Conservation (phyloP, 1,140 invertebrate genomes). For the Antheraea pernyi region DNA sequence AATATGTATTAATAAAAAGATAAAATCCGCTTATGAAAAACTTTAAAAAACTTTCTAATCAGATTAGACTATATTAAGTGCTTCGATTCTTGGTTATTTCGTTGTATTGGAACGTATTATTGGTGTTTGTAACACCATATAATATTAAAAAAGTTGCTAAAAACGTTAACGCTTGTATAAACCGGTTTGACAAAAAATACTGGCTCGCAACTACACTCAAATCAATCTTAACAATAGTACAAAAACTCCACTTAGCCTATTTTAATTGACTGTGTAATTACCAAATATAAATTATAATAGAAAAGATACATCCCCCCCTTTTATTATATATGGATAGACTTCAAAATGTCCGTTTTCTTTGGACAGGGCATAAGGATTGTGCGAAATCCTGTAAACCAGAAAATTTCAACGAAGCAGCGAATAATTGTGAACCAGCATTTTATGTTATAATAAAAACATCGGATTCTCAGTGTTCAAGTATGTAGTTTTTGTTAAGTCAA, state of each 20-base stretch:
- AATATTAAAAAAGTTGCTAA: neutral
- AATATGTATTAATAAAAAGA: constrained; percentile 23
- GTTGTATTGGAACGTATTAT: constrained; percentile 44
- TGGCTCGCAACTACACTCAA: constrained; percentile 24
- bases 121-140: neutral
- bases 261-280: constrained; percentile 31
- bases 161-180: neutral
- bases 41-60: constrained; percentile 43
- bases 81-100: constrained; percentile 42
- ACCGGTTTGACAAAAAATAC: constrained; percentile 16
- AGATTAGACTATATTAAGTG: constrained; percentile 44
- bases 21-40: constrained; percentile 37
- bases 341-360: neutral
- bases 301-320: neutral
- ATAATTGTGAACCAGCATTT: neutral
- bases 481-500: neutral
- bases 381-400: neutral
- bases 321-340: neutral
- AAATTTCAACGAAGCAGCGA: neutral
- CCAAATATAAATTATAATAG: neutral
- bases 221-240: constrained; percentile 16
- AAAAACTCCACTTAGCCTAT: constrained; percentile 34
- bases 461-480: constrained; percentile 14
- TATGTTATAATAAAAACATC: neutral
- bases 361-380: neutral